Evolutionary conservation across 2,797 vertebrate species (phyloP).

Genomic region (Sus cebifrons): DNA sequence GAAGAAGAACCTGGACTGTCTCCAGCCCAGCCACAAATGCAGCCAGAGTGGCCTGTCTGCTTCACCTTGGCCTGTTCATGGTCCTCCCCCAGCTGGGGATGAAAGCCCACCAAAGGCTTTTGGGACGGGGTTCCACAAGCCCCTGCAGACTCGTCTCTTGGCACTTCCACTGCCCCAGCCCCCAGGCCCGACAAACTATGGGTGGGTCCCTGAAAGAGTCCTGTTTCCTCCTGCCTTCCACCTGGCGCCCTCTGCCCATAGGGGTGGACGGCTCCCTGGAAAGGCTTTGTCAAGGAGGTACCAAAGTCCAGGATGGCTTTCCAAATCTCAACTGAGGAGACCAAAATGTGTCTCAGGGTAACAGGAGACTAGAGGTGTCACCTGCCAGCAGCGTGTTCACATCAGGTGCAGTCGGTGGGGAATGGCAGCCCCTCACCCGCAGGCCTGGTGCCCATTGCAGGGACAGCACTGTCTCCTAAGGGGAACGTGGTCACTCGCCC

Average conservation of each 20-base stretch:
- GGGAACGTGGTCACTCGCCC: not conserved
- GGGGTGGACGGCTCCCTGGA: not conserved
- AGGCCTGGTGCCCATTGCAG: not conserved
- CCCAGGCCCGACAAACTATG: not conserved
- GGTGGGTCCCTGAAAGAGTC: not conserved
- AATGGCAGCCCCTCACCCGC: not conserved
- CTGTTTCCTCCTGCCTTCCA: not conserved
- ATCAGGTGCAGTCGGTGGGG: not conserved
- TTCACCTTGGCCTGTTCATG: too few species aligned
- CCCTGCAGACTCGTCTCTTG: not conserved
- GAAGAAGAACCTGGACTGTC: not conserved
- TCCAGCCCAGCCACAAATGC: not conserved
- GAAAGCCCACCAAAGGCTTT: not conserved
- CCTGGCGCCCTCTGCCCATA: too few species aligned
- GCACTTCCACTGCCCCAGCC: too few species aligned
- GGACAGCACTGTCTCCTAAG: not conserved
- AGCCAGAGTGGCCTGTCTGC: not conserved
- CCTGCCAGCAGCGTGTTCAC: fast-evolving
- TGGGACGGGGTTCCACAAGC: not conserved
- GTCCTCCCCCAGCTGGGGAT: not conserved
- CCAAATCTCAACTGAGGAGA: not conserved
- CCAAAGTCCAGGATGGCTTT: not conserved
- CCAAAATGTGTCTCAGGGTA: not conserved
- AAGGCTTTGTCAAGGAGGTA: not conserved
- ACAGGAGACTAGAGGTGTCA: not conserved